These are phyloP conservation scores for Bombylius major DNA, from an alignment of 2,888 invertebrate genomes.

Conservation along the genomic window DNA sequence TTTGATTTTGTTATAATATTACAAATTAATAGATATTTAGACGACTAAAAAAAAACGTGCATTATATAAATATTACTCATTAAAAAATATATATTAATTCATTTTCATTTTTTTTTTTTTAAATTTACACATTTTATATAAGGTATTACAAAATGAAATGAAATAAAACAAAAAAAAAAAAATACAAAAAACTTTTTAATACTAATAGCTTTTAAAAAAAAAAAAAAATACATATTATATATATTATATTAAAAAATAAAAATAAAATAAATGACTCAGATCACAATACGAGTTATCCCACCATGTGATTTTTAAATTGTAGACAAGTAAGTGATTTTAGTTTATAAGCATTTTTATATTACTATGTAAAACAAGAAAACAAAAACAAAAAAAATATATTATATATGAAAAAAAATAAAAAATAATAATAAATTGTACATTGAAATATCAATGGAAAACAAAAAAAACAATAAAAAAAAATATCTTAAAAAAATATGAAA, in stretches of 20 bases:
- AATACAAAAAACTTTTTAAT: slow-evolving; percentile 11
- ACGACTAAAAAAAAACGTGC: too few relatives aligned
- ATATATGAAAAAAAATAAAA: neutral
- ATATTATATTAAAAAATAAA: neutral
- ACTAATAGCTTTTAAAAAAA: slow-evolving; percentile 14
- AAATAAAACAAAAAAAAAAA: slow-evolving; percentile 2
- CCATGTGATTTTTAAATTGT: slow-evolving; percentile 25
- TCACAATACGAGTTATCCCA: slow-evolving; percentile 28
- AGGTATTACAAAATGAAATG: slow-evolving; percentile 26
- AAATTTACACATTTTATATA: slow-evolving; percentile 15
- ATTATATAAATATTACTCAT: too few relatives aligned
- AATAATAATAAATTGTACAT: neutral
- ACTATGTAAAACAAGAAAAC: neutral
- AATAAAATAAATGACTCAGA: slow-evolving; percentile 20
- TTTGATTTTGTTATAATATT: slow-evolving; percentile 7
- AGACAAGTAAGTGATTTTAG: slow-evolving; percentile 6
- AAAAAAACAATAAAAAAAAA: neutral
- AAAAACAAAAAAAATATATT: too few relatives aligned
- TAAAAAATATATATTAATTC: too few relatives aligned
- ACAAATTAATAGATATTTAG: neutral
- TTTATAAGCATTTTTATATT: slow-evolving; percentile 3
- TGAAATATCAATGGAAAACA: too few relatives aligned
- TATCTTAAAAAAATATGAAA: neutral
- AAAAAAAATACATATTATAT: slow-evolving; percentile 3
- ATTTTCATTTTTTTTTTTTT: too few relatives aligned